Base-by-base conservation (phyloP, 2,797 vertebrate genomes). In the Artibeus jamaicensis region DNA sequence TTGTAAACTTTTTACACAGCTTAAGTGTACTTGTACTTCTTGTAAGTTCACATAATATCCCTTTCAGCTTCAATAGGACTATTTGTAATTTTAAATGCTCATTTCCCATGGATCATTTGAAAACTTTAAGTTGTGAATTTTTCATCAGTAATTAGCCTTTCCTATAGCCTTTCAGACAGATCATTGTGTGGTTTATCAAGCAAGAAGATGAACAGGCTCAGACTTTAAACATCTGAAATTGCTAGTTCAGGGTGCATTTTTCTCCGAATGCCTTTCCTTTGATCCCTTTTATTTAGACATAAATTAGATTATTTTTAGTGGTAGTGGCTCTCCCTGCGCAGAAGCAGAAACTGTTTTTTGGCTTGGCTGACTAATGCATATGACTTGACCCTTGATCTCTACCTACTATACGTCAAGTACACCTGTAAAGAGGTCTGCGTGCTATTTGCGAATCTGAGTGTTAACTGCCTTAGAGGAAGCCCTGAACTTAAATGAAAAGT, bases 91-190 rank as follows among this genome's bases (percentile, higher is more conserved):
- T 86, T 74, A 68, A 91, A 71, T 89, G 48, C n/a, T 74, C 46
- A 37, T 86, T 84, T 83, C 18, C 26, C 24, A 78, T 12, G 55
- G 29, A 70, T 79, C 48, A 44, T 39, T 90, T 48, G 29, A 92
- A 90, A 83, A 15, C 77, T 62, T 91, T 88, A 86, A 79, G 24
- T 81, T 79, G 19, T 89, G 42, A 86, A 12, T 68, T 79, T 95
- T 93, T 89, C 9, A 78, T 50, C n/a, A 55, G 46, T 53, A 76
- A 86, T 82, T 91, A 92, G 22, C 26, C n/a, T 39, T 26, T 65
- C 62, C 18, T n/a, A 10, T 24, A 59, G 0, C 67, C 34, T 81
- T 93, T 79, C 22, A 32, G 32, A 34, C 5, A 92, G 37, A 68
- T 53, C 11, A 9, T 91, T 37, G 34, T 93, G 5, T 95, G 57